phyloP scores from a whole-genome alignment of 2,797 vertebrate species.

The Aselliscus stoliczkanus region DNA sequence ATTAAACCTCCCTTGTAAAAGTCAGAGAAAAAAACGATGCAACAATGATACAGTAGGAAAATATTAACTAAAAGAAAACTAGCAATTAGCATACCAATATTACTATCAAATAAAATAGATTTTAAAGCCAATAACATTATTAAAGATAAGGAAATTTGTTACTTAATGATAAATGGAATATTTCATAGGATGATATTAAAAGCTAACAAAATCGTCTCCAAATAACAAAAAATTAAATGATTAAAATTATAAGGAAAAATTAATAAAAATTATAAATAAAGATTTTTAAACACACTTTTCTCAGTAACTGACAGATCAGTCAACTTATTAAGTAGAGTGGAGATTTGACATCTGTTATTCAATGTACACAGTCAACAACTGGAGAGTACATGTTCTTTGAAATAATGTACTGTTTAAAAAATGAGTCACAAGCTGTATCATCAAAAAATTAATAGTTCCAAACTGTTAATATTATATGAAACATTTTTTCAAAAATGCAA shows the following conservation, averaged over 20 bases:
- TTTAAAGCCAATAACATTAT: background rate
- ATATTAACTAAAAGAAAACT: background rate
- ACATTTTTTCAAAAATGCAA: background rate
- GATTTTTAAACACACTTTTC: background rate
- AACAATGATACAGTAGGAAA: background rate
- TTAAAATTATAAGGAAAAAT: background rate
- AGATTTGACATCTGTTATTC: background rate
- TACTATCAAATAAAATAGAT: background rate
- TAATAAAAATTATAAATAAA: background rate
- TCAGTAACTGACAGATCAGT: background rate
- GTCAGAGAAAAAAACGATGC: background rate
- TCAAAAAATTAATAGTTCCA: background rate
- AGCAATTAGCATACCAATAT: background rate
- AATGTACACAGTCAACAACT: background rate
- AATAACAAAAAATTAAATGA: background rate
- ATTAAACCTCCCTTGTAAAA: background rate
- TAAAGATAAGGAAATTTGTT: conserved; percentile 13
- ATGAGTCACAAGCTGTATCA: background rate
- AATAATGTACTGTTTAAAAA: background rate
- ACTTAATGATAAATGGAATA: conserved; percentile 9
- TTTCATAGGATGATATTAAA: background rate
- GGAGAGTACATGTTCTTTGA: background rate
- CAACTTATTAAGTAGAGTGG: background rate
- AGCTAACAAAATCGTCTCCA: background rate
- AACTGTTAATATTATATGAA: background rate